A percentile compares a stretch with the other conserved stretches of the same genome.
These are phyloP conservation scores for Pongo pygmaeus DNA, from an alignment of 2,113 vertebrate species.

Conservation along the genomic window DNA sequence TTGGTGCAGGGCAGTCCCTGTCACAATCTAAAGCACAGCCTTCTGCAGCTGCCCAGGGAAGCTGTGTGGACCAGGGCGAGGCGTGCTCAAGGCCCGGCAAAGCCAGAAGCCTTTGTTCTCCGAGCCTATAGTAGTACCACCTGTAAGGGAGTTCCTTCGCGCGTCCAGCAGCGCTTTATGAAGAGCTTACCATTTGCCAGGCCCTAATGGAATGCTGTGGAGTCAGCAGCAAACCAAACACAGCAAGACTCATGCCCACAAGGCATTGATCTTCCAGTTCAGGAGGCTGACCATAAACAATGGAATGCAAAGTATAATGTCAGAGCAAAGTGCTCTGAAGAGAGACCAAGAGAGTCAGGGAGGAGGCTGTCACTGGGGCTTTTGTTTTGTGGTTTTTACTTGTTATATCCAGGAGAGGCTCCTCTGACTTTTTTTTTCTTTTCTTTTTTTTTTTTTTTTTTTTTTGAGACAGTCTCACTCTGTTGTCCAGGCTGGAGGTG, in stretches of 20 bases:
- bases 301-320: background rate
- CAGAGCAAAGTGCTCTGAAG: background rate
- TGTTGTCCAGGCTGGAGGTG: no score
- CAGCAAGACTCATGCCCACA: background rate
- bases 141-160: background rate
- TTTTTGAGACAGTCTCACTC: background rate
- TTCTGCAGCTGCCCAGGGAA: background rate
- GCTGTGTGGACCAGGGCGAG: background rate
- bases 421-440: background rate
- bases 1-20: background rate
- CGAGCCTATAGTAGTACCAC: background rate
- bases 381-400: background rate
- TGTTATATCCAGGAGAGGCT: background rate
- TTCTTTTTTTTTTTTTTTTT: background rate
- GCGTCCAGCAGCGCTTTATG: accelerated
- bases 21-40: background rate
- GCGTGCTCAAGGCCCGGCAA: no score
- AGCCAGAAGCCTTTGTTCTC: background rate
- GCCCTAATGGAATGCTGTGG: no score
- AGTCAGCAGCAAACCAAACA: background rate
- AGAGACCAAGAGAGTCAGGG: background rate
- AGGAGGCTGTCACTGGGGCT: background rate
- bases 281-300: background rate
- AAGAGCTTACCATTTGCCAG: background rate
- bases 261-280: background rate